Evolutionary conservation across 2,113 vertebrate species (phyloP).

Genomic region (Notechis scutatus): DNA sequence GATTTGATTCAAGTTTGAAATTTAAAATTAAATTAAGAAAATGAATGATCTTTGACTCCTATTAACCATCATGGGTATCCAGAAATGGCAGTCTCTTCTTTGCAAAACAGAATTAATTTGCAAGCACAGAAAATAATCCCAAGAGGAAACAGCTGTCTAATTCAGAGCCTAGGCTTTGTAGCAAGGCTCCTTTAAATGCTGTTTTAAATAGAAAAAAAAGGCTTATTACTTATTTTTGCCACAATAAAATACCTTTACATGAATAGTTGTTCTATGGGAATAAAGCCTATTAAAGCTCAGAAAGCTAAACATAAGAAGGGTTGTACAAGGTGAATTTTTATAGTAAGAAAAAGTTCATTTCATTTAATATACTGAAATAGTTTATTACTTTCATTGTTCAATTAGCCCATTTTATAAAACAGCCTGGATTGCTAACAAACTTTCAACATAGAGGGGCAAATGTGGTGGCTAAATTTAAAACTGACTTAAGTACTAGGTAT

Average conservation of each 20-base stretch:
- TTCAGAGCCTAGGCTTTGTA: neutral
- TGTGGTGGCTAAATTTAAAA: neutral
- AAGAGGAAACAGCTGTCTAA: neutral
- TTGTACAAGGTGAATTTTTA: neutral
- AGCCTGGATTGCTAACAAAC: neutral
- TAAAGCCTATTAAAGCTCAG: neutral
- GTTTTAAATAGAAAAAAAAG: neutral
- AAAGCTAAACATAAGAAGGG: neutral
- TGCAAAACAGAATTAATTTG: neutral
- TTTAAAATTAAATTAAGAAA: neutral
- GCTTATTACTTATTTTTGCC: neutral
- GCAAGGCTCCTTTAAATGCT: neutral
- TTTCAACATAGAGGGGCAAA: neutral
- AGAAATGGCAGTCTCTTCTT: neutral
- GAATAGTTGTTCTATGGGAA: neutral
- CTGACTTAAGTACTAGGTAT: neutral
- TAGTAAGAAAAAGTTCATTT: neutral
- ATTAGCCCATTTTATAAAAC: neutral
- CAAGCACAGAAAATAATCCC: neutral
- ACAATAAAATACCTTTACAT: neutral
- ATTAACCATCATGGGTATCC: neutral
- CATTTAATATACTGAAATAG: neutral
- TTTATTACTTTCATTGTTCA: neutral
- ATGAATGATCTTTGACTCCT: neutral
- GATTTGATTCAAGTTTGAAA: neutral